Base-by-base conservation (phyloP, 64 coral and sea anemone genomes). In the Acropora yongei region DNA sequence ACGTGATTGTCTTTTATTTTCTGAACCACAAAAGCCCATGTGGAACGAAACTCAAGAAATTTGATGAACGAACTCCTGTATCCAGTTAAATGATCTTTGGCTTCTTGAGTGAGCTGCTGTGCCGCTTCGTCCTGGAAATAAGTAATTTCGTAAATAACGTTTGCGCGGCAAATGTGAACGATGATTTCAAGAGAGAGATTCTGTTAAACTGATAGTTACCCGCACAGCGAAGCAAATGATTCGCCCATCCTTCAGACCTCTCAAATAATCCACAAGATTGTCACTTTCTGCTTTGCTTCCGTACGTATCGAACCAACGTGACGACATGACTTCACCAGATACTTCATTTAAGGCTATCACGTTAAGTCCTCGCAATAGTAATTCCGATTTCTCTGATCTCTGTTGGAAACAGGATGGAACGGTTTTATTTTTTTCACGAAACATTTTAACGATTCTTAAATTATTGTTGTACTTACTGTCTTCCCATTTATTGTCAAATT, bases 1-100 rank as follows among this genome's bases (percentile, higher is more conserved):
- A 89, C 17, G 13, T 72, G 48, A 16, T 80, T 84, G 46, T 68
- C 10, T 12, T 80, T 66, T 48, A 55, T 93, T 85, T 87, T 90
- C 14, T 94, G 92, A 41, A 86, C 87, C 7, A 97, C 92, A 60
- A 97, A 94, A 5, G 93, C 93, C 95, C 95, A 97, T 53, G 61
- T 93, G 41, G 93, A 93, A 12, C 95, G 91, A 77, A 89, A 97
- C 49, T 74, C 12, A n/a, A 97, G 72, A 7, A 78, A 72, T 6
- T 84, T 18, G 16, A 97, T 88, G 55, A 91, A 97, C 47, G 68
- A 80, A 58, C 95, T 97, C 5, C 84, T 88, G 47, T 91, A 63
- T 0, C 49, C 49, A 53, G 45, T 76, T 12, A 97, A 78, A 49
- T 47, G n/a, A 12, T 47, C 57, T 8, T 79, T 82, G 11, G 92